These are phyloP conservation scores for Ectemnius lituratus DNA, from an alignment of 2,888 invertebrate species.

Conservation along the genomic window DNA sequence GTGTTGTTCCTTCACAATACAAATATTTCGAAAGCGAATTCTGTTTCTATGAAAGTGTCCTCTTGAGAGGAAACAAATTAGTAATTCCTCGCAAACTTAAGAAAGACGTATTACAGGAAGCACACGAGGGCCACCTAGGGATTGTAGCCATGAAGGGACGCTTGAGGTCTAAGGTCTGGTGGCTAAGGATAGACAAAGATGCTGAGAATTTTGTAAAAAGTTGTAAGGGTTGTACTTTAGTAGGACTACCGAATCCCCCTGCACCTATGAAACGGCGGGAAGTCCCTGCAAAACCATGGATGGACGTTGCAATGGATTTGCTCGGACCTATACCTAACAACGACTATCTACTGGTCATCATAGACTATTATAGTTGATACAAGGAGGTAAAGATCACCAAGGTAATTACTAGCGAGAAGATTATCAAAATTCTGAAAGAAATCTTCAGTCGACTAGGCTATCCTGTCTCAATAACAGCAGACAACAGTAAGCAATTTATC, in stretches of 20 bases:
- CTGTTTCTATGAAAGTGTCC: background rate
- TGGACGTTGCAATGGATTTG: slow-evolving; percentile 44
- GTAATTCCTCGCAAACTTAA: slow-evolving; percentile 42
- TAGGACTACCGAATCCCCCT: slow-evolving; percentile 32
- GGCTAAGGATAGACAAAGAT: slow-evolving; percentile 51
- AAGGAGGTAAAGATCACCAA: slow-evolving; percentile 39
- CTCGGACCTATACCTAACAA: slow-evolving; percentile 47
- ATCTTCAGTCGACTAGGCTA: slow-evolving; percentile 53
- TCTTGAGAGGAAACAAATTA: slow-evolving; percentile 29
- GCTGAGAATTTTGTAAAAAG: slow-evolving; percentile 45
- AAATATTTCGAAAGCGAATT: slow-evolving; percentile 27
- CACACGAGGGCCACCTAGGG: slow-evolving; percentile 67
- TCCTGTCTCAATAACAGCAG: too few relatives aligned
- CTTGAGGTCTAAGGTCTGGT: slow-evolving; percentile 56
- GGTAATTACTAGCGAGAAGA: slow-evolving; percentile 37
- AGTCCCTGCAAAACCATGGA: slow-evolving; percentile 44
- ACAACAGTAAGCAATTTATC: too few relatives aligned
- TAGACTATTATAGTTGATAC: slow-evolving; percentile 55
- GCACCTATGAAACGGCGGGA: slow-evolving; percentile 42
- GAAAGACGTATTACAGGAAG: slow-evolving; percentile 41
- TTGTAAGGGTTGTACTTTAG: slow-evolving; percentile 51
- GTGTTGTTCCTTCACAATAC: too few relatives aligned
- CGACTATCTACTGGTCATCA: slow-evolving; percentile 37
- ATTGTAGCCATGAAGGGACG: slow-evolving; percentile 51
- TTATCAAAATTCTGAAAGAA: slow-evolving; percentile 45